A percentile compares a stretch with the other conserved stretches of the same genome.
Evolutionary conservation across 2,888 invertebrate species (phyloP).

Genomic region (Tortricodes alternella): DNA sequence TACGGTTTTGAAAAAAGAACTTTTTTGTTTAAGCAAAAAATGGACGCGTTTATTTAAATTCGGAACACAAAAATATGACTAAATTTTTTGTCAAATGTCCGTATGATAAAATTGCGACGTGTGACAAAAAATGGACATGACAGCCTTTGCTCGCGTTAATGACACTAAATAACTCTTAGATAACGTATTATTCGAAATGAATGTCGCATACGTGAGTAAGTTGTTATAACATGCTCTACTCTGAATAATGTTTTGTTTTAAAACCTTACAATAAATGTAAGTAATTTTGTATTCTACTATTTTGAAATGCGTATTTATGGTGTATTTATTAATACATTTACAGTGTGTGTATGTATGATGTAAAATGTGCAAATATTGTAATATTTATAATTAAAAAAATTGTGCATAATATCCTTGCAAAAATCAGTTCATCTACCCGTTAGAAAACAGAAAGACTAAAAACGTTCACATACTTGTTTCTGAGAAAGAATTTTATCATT

Average conservation of each 20-base stretch:
- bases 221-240: too few relatives aligned
- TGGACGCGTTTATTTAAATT: not conserved
- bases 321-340: too few relatives aligned
- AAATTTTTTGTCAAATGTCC: slow-evolving; percentile 1
- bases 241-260: too few relatives aligned
- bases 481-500: slow-evolving; percentile 31
- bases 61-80: not conserved
- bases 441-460: not conserved
- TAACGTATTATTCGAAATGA: slow-evolving; percentile 1
- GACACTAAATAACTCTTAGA: slow-evolving; percentile 2
- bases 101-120: not conserved
- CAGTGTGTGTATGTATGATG: too few relatives aligned
- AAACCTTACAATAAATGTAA: too few relatives aligned
- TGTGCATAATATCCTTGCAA: too few relatives aligned
- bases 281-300: too few relatives aligned
- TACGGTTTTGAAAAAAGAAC: not conserved
- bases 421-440: not conserved
- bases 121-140: slow-evolving; percentile 15
- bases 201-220: not conserved
- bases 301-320: too few relatives aligned
- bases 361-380: too few relatives aligned
- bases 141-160: slow-evolving; percentile 1
- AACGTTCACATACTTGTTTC: slow-evolving; percentile 15
- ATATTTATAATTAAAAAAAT: too few relatives aligned
- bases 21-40: not conserved